Evolutionary conservation across 53 echinoderm and acorn worm species (phyloP).

Genomic region (Echinarachnius parma): DNA sequence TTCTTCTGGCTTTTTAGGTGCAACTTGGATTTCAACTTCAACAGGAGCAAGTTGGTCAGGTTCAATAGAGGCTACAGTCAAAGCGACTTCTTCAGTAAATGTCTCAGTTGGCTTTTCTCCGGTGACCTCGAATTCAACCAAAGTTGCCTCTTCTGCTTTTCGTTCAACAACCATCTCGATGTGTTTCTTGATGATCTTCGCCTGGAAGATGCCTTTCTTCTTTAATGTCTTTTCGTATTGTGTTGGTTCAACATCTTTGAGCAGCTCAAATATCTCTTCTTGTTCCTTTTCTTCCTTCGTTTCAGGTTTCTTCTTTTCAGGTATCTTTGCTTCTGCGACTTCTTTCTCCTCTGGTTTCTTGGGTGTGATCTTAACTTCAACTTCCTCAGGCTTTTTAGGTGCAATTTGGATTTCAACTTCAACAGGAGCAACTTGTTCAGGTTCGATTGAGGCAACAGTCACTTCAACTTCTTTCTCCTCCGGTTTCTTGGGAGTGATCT

Average conservation of each 20-base stretch:
- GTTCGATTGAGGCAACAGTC: too few relatives aligned
- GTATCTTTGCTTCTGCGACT: neutral
- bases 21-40: slow-evolving; percentile 13
- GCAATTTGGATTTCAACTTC: too few relatives aligned
- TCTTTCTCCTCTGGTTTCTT: neutral
- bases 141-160: slow-evolving; percentile 1
- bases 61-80: neutral
- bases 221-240: slow-evolving; percentile 8
- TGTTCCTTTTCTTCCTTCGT: slow-evolving; percentile 17
- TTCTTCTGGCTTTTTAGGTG: slow-evolving; percentile 8
- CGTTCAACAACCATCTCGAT: slow-evolving; percentile 8
- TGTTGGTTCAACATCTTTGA: slow-evolving; percentile 3
- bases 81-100: neutral
- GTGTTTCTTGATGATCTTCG: slow-evolving; percentile 4
- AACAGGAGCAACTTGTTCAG: too few relatives aligned
- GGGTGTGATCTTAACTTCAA: neutral
- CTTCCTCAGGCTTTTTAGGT: too few relatives aligned
- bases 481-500: too few relatives aligned
- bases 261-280: slow-evolving; percentile 5
- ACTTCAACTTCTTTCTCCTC: too few relatives aligned
- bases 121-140: neutral
- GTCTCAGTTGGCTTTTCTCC: neutral
- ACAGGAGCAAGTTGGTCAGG: slow-evolving; percentile 2
- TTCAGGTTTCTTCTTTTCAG: slow-evolving; percentile 10
- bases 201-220: slow-evolving; percentile 12